Percentiles rank a stretch among this genome's conserved stretches.
These are phyloP conservation scores for Cichlasoma orientale DNA, from an alignment of 2,797 vertebrate species.

Conservation along the genomic window DNA sequence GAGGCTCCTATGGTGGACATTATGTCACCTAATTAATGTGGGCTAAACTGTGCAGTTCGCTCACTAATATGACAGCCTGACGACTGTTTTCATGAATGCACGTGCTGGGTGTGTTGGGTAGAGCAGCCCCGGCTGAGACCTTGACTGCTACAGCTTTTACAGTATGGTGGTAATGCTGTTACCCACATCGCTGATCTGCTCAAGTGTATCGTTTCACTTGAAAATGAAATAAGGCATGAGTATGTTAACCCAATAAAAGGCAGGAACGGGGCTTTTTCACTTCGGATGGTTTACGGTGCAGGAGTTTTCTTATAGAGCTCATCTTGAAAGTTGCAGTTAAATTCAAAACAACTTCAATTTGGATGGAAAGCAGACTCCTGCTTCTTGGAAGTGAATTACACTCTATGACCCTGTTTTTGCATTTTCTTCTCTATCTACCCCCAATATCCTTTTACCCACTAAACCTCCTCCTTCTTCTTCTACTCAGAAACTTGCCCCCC, in stretches of 20 bases:
- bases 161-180: conserved; percentile 14
- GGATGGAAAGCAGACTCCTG: conserved; percentile 68
- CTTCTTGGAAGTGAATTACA: conserved; percentile 64
- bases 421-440: conserved; percentile 3
- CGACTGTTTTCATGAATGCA: conserved; percentile 26
- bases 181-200: conserved; percentile 3
- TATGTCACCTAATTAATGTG: conserved; percentile 70
- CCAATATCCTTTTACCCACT: conserved; percentile 29
- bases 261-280: conserved; percentile 9
- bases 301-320: conserved; percentile 41
- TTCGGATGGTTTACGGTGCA: conserved; percentile 31
- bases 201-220: conserved; percentile 21
- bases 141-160: conserved; percentile 9
- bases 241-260: conserved; percentile 32
- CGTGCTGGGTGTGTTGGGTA: conserved; percentile 50
- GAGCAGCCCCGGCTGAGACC: conserved; percentile 35
- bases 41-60: conserved; percentile 28
- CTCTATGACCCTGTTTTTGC: conserved; percentile 8
- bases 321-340: conserved; percentile 42
- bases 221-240: conserved; percentile 22
- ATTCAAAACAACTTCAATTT: conserved; percentile 52
- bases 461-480: conserved; percentile 27
- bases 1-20: conserved; percentile 49
- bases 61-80: conserved; percentile 63
- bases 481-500: conserved; percentile 17